A percentile compares a stretch with the other conserved stretches of the same genome.
phyloP scores from a whole-genome alignment of 2,797 vertebrate species.

The Channa striata region DNA sequence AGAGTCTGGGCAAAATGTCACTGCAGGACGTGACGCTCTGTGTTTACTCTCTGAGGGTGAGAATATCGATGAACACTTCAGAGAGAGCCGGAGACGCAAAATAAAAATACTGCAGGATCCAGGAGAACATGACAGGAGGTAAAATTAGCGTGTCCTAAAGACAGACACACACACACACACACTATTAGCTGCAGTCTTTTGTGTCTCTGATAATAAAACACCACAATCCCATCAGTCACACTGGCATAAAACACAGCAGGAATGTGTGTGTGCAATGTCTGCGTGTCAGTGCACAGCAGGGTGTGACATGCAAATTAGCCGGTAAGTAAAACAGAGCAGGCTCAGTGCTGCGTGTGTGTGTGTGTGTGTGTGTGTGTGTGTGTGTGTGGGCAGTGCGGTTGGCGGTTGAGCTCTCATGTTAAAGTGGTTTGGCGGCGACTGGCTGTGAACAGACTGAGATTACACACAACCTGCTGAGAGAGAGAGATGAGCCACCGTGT shows the following conservation, averaged over 20 bases:
- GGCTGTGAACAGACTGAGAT: slow-evolving; percentile 45
- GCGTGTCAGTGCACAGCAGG: slow-evolving; percentile 24
- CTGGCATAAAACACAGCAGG: neutral
- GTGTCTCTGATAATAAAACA: slow-evolving; percentile 25
- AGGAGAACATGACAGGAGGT: neutral
- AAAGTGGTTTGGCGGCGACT: slow-evolving; percentile 41
- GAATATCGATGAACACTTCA: neutral
- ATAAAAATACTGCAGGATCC: neutral
- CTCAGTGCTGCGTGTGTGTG: slow-evolving; percentile 6
- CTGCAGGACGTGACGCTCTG: neutral
- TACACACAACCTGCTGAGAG: slow-evolving; percentile 33
- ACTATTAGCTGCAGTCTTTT: slow-evolving; percentile 23
- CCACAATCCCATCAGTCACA: slow-evolving; percentile 20
- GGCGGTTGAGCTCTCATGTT: slow-evolving; percentile 22
- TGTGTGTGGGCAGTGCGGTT: neutral
- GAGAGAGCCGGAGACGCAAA: neutral
- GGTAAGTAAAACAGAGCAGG: slow-evolving; percentile 35
- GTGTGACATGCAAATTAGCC: slow-evolving; percentile 26
- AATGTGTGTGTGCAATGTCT: neutral
- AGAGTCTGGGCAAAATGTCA: slow-evolving; percentile 13
- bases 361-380: too few species aligned
- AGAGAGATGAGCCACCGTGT: neutral
- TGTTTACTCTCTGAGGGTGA: slow-evolving; percentile 6
- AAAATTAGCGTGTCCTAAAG: neutral
- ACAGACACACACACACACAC: neutral